These are phyloP conservation scores for Lophius americanus DNA, from an alignment of 2,797 vertebrate genomes.

Conservation along the genomic window DNA sequence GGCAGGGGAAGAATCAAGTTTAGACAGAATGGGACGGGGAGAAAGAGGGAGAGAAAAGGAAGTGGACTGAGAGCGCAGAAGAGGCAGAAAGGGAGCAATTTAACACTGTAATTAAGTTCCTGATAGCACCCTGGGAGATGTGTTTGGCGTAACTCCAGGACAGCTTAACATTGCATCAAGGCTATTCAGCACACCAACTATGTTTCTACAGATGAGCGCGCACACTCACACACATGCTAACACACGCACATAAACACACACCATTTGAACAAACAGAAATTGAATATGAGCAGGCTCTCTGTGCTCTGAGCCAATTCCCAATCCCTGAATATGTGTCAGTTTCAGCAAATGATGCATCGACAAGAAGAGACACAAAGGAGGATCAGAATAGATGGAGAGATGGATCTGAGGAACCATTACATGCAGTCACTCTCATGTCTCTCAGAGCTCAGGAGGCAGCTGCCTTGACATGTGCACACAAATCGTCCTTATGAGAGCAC, in stretches of 20 bases:
- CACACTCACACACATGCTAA: conserved; percentile 14
- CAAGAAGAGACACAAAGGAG: conserved; percentile 61
- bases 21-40: too few relatives aligned
- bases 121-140: conserved; percentile 75
- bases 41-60: conserved; percentile 29
- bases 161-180: conserved; percentile 65
- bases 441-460: conserved; percentile 38
- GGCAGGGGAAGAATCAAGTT: background rate
- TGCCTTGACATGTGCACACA: conserved; percentile 55
- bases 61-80: conserved; percentile 36
- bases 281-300: conserved; percentile 44
- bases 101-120: conserved; percentile 79
- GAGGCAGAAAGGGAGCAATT: conserved; percentile 67
- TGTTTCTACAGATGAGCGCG: background rate
- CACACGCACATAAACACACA: conserved; percentile 17
- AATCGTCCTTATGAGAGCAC: conserved; percentile 45
- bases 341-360: conserved; percentile 58
- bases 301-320: conserved; percentile 48
- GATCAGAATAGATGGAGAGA: conserved; percentile 48
- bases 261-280: conserved; percentile 56
- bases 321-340: conserved; percentile 63
- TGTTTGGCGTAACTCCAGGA: conserved; percentile 71
- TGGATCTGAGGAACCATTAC: conserved; percentile 56
- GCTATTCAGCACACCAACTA: conserved; percentile 52
- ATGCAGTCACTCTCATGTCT: conserved; percentile 40